These are phyloP conservation scores for Schizopygopsis pylzovi DNA, from an alignment of 2,797 vertebrate genomes.

Conservation along the genomic window DNA sequence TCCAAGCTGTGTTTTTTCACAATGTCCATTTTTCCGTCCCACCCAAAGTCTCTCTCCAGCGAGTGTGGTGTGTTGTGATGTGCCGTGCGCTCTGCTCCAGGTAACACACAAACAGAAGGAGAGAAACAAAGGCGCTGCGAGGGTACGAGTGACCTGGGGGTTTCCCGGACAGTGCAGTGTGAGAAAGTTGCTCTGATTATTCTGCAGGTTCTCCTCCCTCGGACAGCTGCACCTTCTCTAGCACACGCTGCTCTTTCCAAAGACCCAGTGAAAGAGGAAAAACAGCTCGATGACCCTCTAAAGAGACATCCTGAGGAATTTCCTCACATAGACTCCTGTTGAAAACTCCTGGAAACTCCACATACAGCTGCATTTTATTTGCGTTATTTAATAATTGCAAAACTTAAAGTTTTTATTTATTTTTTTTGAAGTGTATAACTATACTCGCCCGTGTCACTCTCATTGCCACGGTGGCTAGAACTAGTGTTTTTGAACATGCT, in stretches of 20 bases:
- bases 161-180: constrained; percentile 57
- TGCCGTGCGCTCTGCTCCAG: constrained; percentile 51
- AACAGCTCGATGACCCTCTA: constrained; percentile 64
- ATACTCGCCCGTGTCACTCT: not conserved
- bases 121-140: constrained; percentile 54
- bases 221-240: constrained; percentile 62
- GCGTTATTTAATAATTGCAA: not conserved
- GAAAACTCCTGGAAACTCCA: constrained; percentile 25
- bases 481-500: not conserved
- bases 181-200: constrained; percentile 54
- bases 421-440: not conserved
- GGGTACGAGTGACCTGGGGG: constrained; percentile 40
- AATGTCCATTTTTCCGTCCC: constrained; percentile 55
- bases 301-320: constrained; percentile 68
- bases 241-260: constrained; percentile 42
- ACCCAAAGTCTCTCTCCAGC: constrained; percentile 48
- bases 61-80: constrained; percentile 46
- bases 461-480: not conserved
- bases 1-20: constrained; percentile 25
- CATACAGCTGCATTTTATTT: not conserved
- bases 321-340: constrained; percentile 38
- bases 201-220: constrained; percentile 43
- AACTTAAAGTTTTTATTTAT: no score
- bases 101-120: constrained; percentile 50
- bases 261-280: constrained; percentile 71